Evolutionary conservation across 2,113 vertebrate species (phyloP).

Genomic region (Nycticorax nycticorax): DNA sequence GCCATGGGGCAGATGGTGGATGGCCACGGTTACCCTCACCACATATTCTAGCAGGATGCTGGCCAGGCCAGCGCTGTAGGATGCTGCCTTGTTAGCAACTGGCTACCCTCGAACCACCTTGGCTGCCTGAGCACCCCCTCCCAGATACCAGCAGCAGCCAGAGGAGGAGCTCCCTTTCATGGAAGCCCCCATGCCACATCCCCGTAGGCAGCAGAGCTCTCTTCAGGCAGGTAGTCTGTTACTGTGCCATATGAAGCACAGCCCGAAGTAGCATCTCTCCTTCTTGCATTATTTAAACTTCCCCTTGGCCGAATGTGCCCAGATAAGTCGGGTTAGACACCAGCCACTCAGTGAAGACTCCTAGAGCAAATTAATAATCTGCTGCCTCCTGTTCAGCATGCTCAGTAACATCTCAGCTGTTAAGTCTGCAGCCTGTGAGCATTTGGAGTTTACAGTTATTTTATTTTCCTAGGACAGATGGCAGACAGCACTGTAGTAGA

Average conservation of each 20-base stretch:
- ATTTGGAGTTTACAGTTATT: conserved; percentile 54
- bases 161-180: not conserved
- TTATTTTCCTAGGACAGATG: conserved; percentile 58
- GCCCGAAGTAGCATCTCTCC: not conserved
- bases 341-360: not conserved
- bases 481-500: conserved; percentile 45
- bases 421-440: conserved; percentile 29
- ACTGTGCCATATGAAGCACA: not conserved
- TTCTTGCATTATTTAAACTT: not conserved
- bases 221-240: not conserved
- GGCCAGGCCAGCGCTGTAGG: not conserved
- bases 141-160: not conserved
- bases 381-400: not conserved
- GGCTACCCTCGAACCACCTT: fast-evolving
- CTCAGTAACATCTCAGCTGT: conserved; percentile 46
- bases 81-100: not conserved
- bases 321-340: not conserved
- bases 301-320: not conserved
- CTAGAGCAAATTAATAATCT: not conserved
- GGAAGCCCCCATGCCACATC: not conserved
- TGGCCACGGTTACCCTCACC: not conserved
- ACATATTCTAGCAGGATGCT: not conserved
- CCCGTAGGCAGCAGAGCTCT: not conserved
- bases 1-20: not conserved
- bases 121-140: not conserved